A percentile compares a stretch with the other conserved stretches of the same genome.
Conservation (phyloP, 2,797 vertebrate genomes). For the Gymnoscopelus microlampas region DNA sequence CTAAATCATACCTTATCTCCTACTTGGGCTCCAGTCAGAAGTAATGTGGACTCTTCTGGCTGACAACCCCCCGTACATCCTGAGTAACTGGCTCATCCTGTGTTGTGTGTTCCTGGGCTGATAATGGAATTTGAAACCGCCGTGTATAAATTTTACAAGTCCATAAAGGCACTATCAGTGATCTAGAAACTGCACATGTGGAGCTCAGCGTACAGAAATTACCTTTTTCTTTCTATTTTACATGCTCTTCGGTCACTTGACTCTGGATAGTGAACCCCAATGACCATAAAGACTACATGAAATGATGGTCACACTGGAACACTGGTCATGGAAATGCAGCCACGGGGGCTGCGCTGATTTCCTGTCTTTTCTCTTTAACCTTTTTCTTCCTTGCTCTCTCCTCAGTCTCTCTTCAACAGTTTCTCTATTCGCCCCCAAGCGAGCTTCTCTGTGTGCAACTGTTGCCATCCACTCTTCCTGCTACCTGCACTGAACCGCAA, state of each 20-base stretch:
- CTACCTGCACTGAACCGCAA: conserved; percentile 13
- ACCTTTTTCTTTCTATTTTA: conserved; percentile 8
- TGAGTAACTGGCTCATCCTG: conserved; percentile 63
- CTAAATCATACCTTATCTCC: conserved; percentile 23
- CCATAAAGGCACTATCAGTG: neutral
- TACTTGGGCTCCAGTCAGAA: conserved; percentile 30
- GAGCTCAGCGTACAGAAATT: neutral
- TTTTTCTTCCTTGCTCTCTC: neutral
- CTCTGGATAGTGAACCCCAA: conserved; percentile 34
- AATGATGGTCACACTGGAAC: conserved; percentile 76
- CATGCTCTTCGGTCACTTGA: conserved; percentile 34
- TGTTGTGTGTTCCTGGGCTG: conserved; percentile 27
- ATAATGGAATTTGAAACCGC: conserved; percentile 48
- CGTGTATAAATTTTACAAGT: neutral
- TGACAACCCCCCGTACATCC: conserved; percentile 44
- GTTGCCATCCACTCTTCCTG: conserved; percentile 3
- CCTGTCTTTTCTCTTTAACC: conserved; percentile 8
- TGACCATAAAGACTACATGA: conserved; percentile 37
- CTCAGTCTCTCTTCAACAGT: neutral
- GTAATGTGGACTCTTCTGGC: conserved; percentile 18
- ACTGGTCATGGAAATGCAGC: conserved; percentile 38
- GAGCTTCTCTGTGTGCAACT: conserved; percentile 22
- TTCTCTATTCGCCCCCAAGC: conserved; percentile 6
- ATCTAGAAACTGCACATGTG: conserved; percentile 45
- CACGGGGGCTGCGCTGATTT: conserved; percentile 51